These are phyloP conservation scores for Acrocyrtus sp. DNA, from an alignment of 2,888 invertebrate species.

Conservation along the genomic window DNA sequence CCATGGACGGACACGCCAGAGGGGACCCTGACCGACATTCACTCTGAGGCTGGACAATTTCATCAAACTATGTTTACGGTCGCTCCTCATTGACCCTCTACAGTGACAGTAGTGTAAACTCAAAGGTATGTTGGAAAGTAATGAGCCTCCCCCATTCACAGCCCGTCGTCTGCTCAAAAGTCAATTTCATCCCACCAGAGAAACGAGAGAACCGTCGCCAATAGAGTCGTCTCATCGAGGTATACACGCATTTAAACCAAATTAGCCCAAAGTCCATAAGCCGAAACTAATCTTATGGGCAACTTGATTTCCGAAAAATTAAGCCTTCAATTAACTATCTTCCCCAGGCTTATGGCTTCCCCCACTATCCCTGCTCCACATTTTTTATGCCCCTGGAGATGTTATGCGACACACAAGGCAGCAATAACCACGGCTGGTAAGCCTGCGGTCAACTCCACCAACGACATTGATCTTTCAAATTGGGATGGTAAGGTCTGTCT, in stretches of 20 bases:
- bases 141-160: slow-evolving; percentile 26
- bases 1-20: slow-evolving; percentile 44
- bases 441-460: slow-evolving; percentile 54
- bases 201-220: slow-evolving; percentile 37
- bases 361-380: slow-evolving; percentile 37
- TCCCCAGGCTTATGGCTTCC: slow-evolving; percentile 29
- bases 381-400: slow-evolving; percentile 35
- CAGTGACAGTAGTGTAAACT: slow-evolving; percentile 28
- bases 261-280: slow-evolving; percentile 17
- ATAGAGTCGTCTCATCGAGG: slow-evolving; percentile 19
- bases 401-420: slow-evolving; percentile 47
- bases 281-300: slow-evolving; percentile 1
- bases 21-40: slow-evolving; percentile 42
- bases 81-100: slow-evolving; percentile 43
- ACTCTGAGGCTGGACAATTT: slow-evolving; percentile 40
- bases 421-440: slow-evolving; percentile 44
- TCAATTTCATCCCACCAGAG: slow-evolving; percentile 40
- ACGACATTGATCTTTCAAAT: slow-evolving; percentile 32
- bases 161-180: slow-evolving; percentile 39
- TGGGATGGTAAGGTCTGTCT: slow-evolving; percentile 40
- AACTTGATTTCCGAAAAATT: slow-evolving; percentile 5
- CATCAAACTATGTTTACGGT: slow-evolving; percentile 38
- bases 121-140: slow-evolving; percentile 39
- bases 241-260: slow-evolving; percentile 10
- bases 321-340: slow-evolving; percentile 17